A percentile compares a stretch with the other conserved stretches of the same genome.
These are phyloP conservation scores for Thereva nobilitata DNA, from an alignment of 2,888 invertebrate species.

Conservation along the genomic window DNA sequence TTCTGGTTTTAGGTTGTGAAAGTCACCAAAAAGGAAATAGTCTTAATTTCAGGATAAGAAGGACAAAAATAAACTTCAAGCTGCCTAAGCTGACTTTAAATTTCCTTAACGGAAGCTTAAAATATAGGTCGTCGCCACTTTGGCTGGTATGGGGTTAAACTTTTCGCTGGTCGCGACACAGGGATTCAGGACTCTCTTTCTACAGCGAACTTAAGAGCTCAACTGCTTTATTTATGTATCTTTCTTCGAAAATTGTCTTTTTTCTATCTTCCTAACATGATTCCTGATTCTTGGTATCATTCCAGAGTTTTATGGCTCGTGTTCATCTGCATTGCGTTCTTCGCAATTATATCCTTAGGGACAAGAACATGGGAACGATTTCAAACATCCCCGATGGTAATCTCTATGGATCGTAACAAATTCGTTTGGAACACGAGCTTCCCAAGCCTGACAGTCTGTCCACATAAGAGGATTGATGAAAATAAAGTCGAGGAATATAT, in stretches of 20 bases:
- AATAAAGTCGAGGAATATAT: slow-evolving; percentile 62
- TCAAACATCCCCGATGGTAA: slow-evolving; percentile 71
- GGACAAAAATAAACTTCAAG: background rate
- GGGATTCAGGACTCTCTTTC: no score
- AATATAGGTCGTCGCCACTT: slow-evolving; percentile 32
- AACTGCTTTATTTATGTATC: background rate
- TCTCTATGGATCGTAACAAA: slow-evolving; percentile 75
- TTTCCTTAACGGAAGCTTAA: background rate
- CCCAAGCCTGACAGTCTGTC: slow-evolving; percentile 71
- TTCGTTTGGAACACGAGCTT: slow-evolving; percentile 74
- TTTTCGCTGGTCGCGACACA: background rate
- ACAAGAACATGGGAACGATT: slow-evolving; percentile 67
- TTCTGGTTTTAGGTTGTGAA: no score
- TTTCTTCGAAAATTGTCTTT: background rate
- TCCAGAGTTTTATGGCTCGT: slow-evolving; percentile 63
- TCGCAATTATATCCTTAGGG: slow-evolving; percentile 63
- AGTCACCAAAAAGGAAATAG: no score
- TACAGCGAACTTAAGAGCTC: background rate
- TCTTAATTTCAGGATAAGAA: background rate
- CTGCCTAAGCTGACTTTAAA: background rate
- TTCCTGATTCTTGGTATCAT: slow-evolving; percentile 6
- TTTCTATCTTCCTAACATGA: slow-evolving; percentile 12
- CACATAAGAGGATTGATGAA: slow-evolving; percentile 62
- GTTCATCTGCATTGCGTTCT: slow-evolving; percentile 62
- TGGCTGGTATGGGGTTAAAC: background rate